These are phyloP conservation scores for Gallinago paraguaiae DNA, from an alignment of 2,113 vertebrate species.

Conservation along the genomic window DNA sequence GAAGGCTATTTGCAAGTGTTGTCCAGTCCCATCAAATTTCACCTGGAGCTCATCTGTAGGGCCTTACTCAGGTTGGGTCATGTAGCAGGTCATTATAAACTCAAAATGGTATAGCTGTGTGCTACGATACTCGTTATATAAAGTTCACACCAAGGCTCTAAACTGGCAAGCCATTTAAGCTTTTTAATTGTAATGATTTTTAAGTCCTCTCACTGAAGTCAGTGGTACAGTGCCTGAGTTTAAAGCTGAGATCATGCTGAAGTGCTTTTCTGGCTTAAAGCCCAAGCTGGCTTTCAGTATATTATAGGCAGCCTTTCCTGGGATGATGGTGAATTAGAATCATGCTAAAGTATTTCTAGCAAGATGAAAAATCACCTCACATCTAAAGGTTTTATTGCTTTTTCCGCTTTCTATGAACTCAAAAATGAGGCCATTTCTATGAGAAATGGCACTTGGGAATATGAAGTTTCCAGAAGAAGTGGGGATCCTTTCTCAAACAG, in stretches of 20 bases:
- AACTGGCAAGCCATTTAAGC: not conserved
- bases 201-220: not conserved
- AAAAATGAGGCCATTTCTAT: constrained; percentile 28
- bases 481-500: not conserved
- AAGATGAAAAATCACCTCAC: constrained; percentile 52
- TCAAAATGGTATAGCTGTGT: not conserved
- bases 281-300: constrained; percentile 38
- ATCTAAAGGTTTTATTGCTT: constrained; percentile 56
- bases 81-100: not conserved
- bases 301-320: constrained; percentile 30
- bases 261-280: constrained; percentile 61
- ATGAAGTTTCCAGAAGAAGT: constrained; percentile 37
- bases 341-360: constrained; percentile 42
- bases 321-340: constrained; percentile 46
- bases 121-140: not conserved
- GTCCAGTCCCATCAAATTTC: constrained; percentile 11
- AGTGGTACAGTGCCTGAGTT: not conserved
- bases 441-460: constrained; percentile 33
- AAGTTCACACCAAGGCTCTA: not conserved
- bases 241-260: constrained; percentile 40
- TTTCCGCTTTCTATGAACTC: constrained; percentile 41
- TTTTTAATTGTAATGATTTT: constrained; percentile 29
- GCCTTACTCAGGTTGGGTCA: not conserved
- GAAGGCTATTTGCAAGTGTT: constrained; percentile 12
- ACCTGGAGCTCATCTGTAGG: constrained; percentile 34